A percentile compares a stretch with the other conserved stretches of the same genome.
Evolutionary conservation across 2,888 invertebrate species (phyloP).

Genomic region (Lottia gigantea): DNA sequence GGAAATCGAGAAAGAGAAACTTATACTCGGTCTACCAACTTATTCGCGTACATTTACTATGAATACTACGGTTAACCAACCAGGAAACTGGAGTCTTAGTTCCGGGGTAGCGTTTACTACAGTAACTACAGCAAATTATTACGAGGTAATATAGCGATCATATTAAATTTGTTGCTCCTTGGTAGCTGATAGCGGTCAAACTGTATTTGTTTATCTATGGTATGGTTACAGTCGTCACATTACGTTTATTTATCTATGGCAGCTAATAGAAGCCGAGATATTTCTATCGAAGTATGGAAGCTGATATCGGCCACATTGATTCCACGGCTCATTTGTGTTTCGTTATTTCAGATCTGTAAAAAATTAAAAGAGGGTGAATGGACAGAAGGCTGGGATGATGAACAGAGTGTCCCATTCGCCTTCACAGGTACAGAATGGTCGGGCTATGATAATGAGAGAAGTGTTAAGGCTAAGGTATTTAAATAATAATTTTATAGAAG

Average conservation of each 20-base stretch:
- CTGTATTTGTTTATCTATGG: too few relatives aligned
- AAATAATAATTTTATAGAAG: too few relatives aligned
- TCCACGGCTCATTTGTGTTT: not conserved
- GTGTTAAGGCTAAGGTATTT: not conserved
- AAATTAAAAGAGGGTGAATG: not conserved
- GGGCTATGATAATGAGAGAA: slow-evolving; percentile 2
- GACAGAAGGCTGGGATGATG: not conserved
- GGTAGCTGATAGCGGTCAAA: too few relatives aligned
- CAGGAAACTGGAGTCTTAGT: not conserved
- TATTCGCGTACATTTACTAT: not conserved
- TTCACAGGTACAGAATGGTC: not conserved
- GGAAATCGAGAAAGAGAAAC: not conserved
- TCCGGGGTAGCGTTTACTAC: too few relatives aligned
- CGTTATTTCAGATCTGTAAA: not conserved
- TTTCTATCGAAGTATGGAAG: too few relatives aligned
- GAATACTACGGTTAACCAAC: not conserved
- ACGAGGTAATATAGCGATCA: too few relatives aligned
- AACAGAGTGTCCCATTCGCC: slow-evolving; percentile 4
- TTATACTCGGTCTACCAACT: not conserved
- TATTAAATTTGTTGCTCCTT: too few relatives aligned
- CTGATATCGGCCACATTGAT: too few relatives aligned
- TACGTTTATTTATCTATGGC: too few relatives aligned
- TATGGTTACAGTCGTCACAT: too few relatives aligned
- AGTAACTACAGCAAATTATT: too few relatives aligned
- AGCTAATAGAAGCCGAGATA: too few relatives aligned